Evolutionary conservation across 2,113 vertebrate genomes (phyloP).

Genomic region (Aegotheles bennettii): DNA sequence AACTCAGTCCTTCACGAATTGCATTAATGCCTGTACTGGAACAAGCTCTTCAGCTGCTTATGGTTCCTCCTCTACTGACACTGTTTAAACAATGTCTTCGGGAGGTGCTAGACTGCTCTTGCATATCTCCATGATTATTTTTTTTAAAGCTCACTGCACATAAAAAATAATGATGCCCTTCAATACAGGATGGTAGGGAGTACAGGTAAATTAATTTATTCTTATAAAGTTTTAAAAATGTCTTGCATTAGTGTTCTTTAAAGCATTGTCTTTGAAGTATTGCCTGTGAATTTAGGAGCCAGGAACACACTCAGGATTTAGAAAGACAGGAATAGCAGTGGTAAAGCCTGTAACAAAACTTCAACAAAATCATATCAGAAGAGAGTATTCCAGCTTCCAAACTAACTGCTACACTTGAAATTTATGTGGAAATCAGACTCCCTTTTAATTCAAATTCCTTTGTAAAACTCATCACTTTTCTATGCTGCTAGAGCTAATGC

Average conservation of each 20-base stretch:
- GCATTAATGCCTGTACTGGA: background rate
- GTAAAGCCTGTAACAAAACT: background rate
- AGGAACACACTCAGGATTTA: background rate
- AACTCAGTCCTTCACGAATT: background rate
- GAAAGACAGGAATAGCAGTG: background rate
- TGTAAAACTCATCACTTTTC: background rate
- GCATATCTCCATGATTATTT: background rate
- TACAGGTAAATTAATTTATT: background rate
- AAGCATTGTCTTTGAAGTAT: background rate
- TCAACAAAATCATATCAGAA: background rate
- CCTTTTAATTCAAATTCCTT: background rate
- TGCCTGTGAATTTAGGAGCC: background rate
- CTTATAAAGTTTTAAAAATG: background rate
- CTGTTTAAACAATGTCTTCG: background rate
- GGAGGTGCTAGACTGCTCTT: background rate
- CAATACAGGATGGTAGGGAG: background rate
- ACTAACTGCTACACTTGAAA: background rate
- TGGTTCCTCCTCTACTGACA: background rate
- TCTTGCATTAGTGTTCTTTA: background rate
- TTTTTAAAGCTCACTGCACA: background rate
- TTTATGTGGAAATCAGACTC: background rate
- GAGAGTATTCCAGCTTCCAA: background rate
- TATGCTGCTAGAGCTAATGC: background rate
- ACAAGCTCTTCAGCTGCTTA: background rate
- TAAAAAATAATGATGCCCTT: background rate